Evolutionary conservation across 2,113 vertebrate species (phyloP).

Genomic region (Ginglymostoma cirratum): DNA sequence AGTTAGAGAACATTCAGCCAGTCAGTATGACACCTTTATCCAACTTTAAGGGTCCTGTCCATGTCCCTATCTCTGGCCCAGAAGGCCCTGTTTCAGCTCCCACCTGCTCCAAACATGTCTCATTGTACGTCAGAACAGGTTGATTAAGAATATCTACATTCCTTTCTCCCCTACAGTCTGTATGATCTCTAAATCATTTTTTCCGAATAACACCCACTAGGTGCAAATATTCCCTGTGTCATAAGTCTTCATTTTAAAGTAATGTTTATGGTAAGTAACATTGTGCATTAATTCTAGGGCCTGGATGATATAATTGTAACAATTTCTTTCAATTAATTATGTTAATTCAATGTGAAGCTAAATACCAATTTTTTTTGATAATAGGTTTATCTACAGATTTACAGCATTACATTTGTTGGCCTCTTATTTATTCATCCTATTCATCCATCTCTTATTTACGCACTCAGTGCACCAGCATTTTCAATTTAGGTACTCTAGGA

Average conservation of each 20-base stretch:
- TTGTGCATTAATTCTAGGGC: neutral
- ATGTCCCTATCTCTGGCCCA: no score
- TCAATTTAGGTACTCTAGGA: neutral
- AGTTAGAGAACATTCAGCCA: neutral
- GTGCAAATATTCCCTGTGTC: neutral
- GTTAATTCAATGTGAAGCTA: neutral
- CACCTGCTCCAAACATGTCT: no score
- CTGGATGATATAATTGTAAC: neutral
- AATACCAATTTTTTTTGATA: neutral
- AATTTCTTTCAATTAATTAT: neutral
- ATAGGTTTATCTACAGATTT: neutral
- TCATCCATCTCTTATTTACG: neutral
- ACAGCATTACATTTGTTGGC: neutral
- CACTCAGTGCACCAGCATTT: neutral
- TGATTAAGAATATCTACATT: neutral
- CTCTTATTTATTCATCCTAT: neutral
- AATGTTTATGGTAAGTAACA: neutral
- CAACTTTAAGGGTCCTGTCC: no score
- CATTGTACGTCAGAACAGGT: no score
- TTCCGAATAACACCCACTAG: neutral
- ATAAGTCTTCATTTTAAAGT: neutral
- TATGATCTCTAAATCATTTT: neutral
- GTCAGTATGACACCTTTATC: neutral
- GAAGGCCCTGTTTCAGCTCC: no score
- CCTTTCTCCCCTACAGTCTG: neutral